Conservation (phyloP, 2,888 invertebrate species). For the Eristalinus sepulchralis region DNA sequence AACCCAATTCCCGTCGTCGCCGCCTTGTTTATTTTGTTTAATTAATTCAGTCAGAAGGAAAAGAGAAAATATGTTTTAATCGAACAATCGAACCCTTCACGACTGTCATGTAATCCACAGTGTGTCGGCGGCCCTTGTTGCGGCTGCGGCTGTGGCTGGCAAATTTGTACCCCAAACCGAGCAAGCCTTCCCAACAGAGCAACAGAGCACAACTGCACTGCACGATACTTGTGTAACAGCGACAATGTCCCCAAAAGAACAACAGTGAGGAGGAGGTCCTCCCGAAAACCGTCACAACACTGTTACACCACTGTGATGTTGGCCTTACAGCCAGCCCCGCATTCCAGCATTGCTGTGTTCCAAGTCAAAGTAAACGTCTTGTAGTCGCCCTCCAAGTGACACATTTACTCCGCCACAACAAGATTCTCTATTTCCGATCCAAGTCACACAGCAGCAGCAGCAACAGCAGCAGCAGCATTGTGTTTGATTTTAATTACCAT, state of each 20-base stretch:
- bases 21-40: conserved; percentile 43
- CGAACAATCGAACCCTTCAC: conserved; percentile 71
- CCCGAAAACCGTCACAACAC: conserved; percentile 24
- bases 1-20: neutral
- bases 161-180: conserved; percentile 54
- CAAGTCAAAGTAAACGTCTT: conserved; percentile 68
- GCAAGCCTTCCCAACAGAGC: conserved; percentile 32
- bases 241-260: conserved; percentile 20
- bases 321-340: conserved; percentile 22
- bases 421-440: conserved; percentile 72
- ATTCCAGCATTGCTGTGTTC: conserved; percentile 48
- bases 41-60: conserved; percentile 45
- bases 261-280: conserved; percentile 12
- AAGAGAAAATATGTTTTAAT: conserved; percentile 60
- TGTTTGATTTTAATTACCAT: conserved; percentile 70
- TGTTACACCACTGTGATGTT: conserved; percentile 48
- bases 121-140: conserved; percentile 48
- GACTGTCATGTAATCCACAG: conserved; percentile 60
- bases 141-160: conserved; percentile 17
- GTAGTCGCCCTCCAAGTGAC: conserved; percentile 71
- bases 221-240: conserved; percentile 68
- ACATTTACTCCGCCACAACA: conserved; percentile 63
- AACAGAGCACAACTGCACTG: conserved; percentile 3
- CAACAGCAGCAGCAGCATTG: conserved; percentile 57
- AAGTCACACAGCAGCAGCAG: conserved; percentile 42